Evolutionary conservation across 2,888 invertebrate genomes (phyloP), one percentile per base, ranked within the genome.

Genomic region (Ptilodon capucinus): DNA sequence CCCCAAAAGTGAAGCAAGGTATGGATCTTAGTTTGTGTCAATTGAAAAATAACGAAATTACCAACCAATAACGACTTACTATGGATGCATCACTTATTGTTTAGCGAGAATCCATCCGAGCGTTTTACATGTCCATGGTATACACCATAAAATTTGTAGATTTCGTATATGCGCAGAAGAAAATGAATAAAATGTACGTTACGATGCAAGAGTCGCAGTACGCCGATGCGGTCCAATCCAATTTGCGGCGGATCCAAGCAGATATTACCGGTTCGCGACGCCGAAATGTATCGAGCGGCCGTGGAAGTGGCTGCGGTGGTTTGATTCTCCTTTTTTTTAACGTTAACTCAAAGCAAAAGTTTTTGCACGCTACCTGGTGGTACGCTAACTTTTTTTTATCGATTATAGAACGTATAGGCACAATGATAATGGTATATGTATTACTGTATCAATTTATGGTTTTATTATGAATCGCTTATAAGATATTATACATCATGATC

Each of bases 221-320:
- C 68, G 61, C 58, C 68, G 57, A 64, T 68, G 66, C 74, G 69
- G 73, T 69, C 73, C 79, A 79, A 85, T 85, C 79, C 83, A 83
- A 83, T 85, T 84, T 81, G 76, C 59, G 69, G 74, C 72, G 74
- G 79, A 74, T 78, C 74, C 62, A 70, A 64, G 69, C 76, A 75
- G 78, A 80, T 79, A 79, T 80, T 75, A 78, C 75, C 64, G 64
- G 76, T 74, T 77, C 68, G 64, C 54, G 21, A 51, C 57, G 59
- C 17, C 51, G 40, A 47, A 56, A 55, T 53, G 48, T 52, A 54
- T 59, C 19, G 45, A 14, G 13, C 4, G 35, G 44, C 32, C 19
- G 30, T 46, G 54, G 43, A 49, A 47, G 52, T 40, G 45, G 45
- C 43, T 44, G 25, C 18, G 17, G 17, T 17, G 35, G 17, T 42